A percentile compares a stretch with the other conserved stretches of the same genome.
Evolutionary conservation across 1,140 invertebrate genomes (phyloP).

Genomic region (Pogonomyrmex californicus): DNA sequence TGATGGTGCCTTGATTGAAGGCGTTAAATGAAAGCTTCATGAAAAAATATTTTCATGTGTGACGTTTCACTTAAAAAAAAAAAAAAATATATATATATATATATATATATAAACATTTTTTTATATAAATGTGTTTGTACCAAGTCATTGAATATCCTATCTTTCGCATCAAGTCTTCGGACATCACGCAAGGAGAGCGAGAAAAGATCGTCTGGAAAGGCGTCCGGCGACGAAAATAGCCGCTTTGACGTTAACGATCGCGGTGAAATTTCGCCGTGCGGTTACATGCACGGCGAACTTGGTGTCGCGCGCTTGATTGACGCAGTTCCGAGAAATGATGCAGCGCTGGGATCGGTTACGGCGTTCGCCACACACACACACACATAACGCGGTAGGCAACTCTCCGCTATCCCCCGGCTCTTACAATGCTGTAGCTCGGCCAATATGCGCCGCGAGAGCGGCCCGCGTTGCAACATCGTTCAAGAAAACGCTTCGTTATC

Average conservation of each 20-base stretch:
- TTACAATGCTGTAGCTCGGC: slow-evolving; percentile 36
- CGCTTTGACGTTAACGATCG: slow-evolving; percentile 41
- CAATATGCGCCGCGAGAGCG: slow-evolving; percentile 45
- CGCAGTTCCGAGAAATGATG: slow-evolving; percentile 61
- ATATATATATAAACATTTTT: not conserved
- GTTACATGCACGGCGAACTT: slow-evolving; percentile 21
- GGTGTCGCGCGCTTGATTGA: slow-evolving; percentile 59
- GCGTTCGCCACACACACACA: slow-evolving; percentile 54
- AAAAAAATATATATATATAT: not conserved
- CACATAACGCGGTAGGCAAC: slow-evolving; percentile 63
- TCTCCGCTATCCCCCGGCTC: slow-evolving; percentile 32
- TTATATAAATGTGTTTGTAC: not conserved
- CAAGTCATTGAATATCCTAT: not conserved
- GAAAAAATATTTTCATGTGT: not conserved
- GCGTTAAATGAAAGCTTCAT: not conserved
- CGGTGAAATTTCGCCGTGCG: slow-evolving; percentile 33
- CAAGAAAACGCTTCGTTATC: slow-evolving; percentile 73
- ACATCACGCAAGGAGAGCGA: not conserved
- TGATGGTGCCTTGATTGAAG: not conserved
- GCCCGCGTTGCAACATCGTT: slow-evolving; percentile 61
- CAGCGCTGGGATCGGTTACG: slow-evolving; percentile 35
- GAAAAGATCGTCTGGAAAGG: slow-evolving; percentile 8
- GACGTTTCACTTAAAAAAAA: not conserved
- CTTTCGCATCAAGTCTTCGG: not conserved
- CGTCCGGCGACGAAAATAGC: slow-evolving; percentile 41